Conservation (phyloP, 1,140 invertebrate species). For the Harlomillsia oculata region DNA sequence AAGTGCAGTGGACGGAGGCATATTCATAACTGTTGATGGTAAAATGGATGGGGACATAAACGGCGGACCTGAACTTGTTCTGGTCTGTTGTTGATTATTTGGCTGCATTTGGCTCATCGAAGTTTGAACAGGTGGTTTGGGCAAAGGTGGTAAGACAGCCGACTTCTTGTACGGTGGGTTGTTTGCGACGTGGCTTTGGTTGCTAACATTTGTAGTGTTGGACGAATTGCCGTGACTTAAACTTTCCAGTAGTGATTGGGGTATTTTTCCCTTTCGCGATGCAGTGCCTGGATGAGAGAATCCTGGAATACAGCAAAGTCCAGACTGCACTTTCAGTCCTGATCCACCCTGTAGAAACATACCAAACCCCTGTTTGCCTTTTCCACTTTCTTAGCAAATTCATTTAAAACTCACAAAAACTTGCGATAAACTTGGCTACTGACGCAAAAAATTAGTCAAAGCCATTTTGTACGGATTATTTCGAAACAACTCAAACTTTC, state of each 20-base stretch:
- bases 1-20: neutral
- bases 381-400: conserved; percentile 21
- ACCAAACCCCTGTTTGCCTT: conserved; percentile 47
- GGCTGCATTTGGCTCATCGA: neutral
- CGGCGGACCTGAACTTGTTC: conserved; percentile 32
- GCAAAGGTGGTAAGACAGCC: conserved; percentile 16
- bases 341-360: conserved; percentile 55
- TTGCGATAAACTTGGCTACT: too few species aligned
- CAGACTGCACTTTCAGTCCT: conserved; percentile 37
- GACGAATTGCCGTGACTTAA: conserved; percentile 40
- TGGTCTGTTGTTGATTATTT: neutral
- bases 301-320: conserved; percentile 72
- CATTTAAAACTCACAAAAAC: neutral
- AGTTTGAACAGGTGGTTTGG: conserved; percentile 12
- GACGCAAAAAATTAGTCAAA: too few species aligned
- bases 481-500: too few species aligned
- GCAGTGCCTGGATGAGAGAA: conserved; percentile 69
- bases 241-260: conserved; percentile 68
- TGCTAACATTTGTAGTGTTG: neutral
- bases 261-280: conserved; percentile 70
- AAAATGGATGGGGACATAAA: conserved; percentile 27
- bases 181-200: neutral
- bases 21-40: neutral
- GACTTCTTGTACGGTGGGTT: conserved; percentile 8
- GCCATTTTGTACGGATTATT: too few species aligned